Percentiles rank a stretch among this genome's conserved stretches.
Evolutionary conservation across 2,888 invertebrate genomes (phyloP).

Genomic region (Epistrophella euchroma): DNA sequence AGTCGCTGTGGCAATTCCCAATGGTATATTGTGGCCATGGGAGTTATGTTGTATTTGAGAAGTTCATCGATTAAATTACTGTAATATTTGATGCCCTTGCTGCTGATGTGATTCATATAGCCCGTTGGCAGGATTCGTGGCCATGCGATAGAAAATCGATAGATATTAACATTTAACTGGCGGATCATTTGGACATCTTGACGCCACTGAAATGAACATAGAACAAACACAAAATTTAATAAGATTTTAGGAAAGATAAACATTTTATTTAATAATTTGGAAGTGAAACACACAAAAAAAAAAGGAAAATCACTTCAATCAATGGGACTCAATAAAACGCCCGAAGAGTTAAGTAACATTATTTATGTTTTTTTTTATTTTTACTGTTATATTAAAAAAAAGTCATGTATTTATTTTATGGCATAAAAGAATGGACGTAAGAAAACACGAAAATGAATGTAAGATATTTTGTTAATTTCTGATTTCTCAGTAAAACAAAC

Average conservation of each 20-base stretch:
- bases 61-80: constrained; percentile 90
- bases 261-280: neutral
- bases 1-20: constrained; percentile 89
- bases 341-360: too few relatives aligned
- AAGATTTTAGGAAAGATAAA: neutral
- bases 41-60: constrained; percentile 87
- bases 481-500: too few relatives aligned
- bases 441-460: too few relatives aligned
- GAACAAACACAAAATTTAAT: neutral
- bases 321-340: neutral
- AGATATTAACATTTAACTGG: constrained; percentile 87
- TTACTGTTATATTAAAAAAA: too few relatives aligned
- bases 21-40: constrained; percentile 89
- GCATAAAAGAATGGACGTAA: too few relatives aligned
- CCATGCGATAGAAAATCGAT: constrained; percentile 91
- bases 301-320: neutral
- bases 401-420: too few relatives aligned
- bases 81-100: constrained; percentile 90
- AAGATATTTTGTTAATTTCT: too few relatives aligned
- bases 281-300: neutral
- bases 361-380: too few relatives aligned
- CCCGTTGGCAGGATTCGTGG: constrained; percentile 90
- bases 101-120: constrained; percentile 87
- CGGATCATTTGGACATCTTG: constrained; percentile 87
- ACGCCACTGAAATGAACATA: constrained; percentile 82